Percentiles rank a stretch among this genome's conserved stretches.
These are phyloP conservation scores for Microdon myrmicae DNA, from an alignment of 2,888 invertebrate genomes.

Conservation along the genomic window DNA sequence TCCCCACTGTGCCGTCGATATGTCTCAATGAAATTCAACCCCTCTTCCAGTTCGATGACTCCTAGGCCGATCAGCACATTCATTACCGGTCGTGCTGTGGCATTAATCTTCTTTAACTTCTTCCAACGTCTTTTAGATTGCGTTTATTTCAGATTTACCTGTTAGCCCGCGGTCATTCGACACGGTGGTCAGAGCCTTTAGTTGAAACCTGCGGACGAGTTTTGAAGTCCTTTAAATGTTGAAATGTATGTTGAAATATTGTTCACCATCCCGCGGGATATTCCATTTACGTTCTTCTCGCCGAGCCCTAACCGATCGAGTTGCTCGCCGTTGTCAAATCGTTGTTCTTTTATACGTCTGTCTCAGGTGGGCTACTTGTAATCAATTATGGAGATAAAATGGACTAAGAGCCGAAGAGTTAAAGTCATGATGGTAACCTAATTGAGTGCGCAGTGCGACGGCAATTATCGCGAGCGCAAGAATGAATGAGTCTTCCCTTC, in stretches of 20 bases:
- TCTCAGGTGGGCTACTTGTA: slow-evolving; percentile 42
- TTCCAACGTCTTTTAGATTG: slow-evolving; percentile 14
- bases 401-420: neutral
- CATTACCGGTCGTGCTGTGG: slow-evolving; percentile 10
- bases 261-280: slow-evolving; percentile 48
- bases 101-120: slow-evolving; percentile 30
- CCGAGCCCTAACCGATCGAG: slow-evolving; percentile 11
- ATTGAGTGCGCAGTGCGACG: slow-evolving; percentile 26
- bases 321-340: slow-evolving; percentile 1
- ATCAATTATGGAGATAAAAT: slow-evolving; percentile 46
- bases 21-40: neutral
- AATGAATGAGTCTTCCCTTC: slow-evolving; percentile 7
- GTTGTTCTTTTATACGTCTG: neutral
- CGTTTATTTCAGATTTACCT: too few relatives aligned
- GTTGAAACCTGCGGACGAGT: slow-evolving; percentile 3
- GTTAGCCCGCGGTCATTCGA: neutral
- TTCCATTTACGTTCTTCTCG: too few relatives aligned
- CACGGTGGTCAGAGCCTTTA: too few relatives aligned
- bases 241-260: slow-evolving; percentile 47
- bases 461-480: slow-evolving; percentile 35
- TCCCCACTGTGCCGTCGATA: too few relatives aligned
- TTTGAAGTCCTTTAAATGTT: slow-evolving; percentile 35
- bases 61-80: neutral
- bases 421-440: neutral
- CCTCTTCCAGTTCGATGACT: neutral